Conservation (phyloP, 2,888 invertebrate species). For the Cacoxenus indagator region DNA sequence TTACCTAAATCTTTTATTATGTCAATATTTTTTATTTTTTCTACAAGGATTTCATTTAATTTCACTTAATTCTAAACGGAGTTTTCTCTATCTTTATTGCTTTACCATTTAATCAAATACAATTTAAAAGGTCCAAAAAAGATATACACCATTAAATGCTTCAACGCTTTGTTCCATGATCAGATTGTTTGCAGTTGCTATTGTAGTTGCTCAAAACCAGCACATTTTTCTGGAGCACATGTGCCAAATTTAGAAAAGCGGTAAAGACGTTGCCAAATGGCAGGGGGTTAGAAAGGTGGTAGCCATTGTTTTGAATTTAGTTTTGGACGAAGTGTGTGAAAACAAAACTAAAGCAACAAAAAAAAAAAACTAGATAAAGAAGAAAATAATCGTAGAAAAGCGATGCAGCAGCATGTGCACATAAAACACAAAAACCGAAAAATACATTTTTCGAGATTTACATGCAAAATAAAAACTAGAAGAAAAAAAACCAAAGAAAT, state of each 20-base stretch:
- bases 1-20: too few species aligned
- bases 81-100: too few species aligned
- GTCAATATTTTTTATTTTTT: neutral
- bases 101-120: neutral
- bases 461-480: neutral
- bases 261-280: neutral
- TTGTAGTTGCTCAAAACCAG: too few species aligned
- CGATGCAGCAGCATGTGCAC: too few species aligned
- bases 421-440: neutral
- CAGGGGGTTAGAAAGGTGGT: neutral
- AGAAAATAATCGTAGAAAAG: neutral
- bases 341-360: neutral
- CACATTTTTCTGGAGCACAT: too few species aligned
- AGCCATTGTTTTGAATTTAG: neutral
- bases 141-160: neutral
- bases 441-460: conserved; percentile 2
- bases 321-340: neutral
- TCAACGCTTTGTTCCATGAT: neutral
- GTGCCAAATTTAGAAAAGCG: too few species aligned
- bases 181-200: too few species aligned
- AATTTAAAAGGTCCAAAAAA: neutral
- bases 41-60: neutral
- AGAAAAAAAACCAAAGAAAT: neutral
- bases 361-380: neutral
- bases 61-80: too few species aligned